Conservation (phyloP, 2,888 invertebrate species). For the Sialis fuliginosa region DNA sequence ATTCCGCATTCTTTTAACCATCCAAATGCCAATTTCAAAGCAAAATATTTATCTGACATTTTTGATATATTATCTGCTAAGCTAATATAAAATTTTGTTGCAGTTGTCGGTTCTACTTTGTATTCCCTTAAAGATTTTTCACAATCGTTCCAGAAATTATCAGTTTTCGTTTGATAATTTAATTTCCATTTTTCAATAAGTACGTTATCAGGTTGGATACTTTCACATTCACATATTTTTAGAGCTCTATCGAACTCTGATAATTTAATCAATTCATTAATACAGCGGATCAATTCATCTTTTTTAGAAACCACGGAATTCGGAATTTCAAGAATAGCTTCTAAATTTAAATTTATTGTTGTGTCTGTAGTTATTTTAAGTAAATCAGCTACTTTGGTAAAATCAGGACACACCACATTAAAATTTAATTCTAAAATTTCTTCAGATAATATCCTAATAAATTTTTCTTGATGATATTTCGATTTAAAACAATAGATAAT, state of each 20-base stretch:
- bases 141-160: slow-evolving; percentile 38
- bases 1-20: slow-evolving; percentile 18
- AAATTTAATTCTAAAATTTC: slow-evolving; percentile 38
- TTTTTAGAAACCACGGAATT: slow-evolving; percentile 17
- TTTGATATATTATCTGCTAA: slow-evolving; percentile 31
- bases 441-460: slow-evolving; percentile 37
- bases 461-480: slow-evolving; percentile 40
- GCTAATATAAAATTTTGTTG: slow-evolving; percentile 43
- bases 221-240: slow-evolving; percentile 33
- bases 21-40: slow-evolving; percentile 19
- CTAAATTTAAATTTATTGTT: slow-evolving; percentile 32
- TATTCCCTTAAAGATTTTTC: slow-evolving; percentile 41
- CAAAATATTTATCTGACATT: slow-evolving; percentile 29
- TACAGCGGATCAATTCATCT: slow-evolving; percentile 32
- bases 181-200: slow-evolving; percentile 35
- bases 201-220: slow-evolving; percentile 31
- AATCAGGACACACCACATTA: slow-evolving; percentile 24
- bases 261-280: slow-evolving; percentile 30
- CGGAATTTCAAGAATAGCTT: slow-evolving; percentile 16
- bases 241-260: slow-evolving; percentile 37
- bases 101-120: slow-evolving; percentile 38
- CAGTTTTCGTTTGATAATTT: slow-evolving; percentile 29
- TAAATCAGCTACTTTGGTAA: slow-evolving; percentile 27
- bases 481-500: slow-evolving; percentile 43
- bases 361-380: slow-evolving; percentile 39